phyloP scores from a whole-genome alignment of 2,113 vertebrate species.

The Cairina moschata region DNA sequence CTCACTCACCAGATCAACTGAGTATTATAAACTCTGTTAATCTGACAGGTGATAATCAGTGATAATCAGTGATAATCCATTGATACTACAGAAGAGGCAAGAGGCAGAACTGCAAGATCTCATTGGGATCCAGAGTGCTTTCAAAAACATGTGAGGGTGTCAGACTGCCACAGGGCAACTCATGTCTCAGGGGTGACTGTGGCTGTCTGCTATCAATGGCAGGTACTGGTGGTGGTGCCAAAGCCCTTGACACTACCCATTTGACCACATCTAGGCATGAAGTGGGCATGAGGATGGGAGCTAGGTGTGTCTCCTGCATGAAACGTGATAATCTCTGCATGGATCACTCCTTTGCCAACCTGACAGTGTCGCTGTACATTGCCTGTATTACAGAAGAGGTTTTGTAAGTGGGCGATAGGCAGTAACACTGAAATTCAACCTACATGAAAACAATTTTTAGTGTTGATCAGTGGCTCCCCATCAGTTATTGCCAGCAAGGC shows the following conservation, averaged over 20 bases:
- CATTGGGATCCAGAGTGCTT: neutral
- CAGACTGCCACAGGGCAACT: neutral
- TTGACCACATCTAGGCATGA: neutral
- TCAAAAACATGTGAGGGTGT: neutral
- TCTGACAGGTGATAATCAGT: neutral
- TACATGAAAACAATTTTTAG: neutral
- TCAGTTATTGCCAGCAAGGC: no score
- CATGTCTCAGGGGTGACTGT: neutral
- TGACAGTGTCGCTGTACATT: neutral
- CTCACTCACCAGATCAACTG: neutral
- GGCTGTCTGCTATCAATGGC: neutral
- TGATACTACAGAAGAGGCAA: neutral
- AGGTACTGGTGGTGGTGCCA: neutral
- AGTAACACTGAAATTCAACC: neutral
- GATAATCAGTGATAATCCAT: neutral
- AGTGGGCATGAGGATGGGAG: neutral
- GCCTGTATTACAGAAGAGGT: neutral
- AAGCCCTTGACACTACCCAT: neutral
- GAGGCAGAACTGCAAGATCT: neutral
- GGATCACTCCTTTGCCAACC: neutral
- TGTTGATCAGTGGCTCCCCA: neutral
- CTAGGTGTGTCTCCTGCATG: neutral
- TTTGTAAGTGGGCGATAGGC: neutral
- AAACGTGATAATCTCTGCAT: neutral
- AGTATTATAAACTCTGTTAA: constrained; percentile 14